Conservation (phyloP, 2,797 vertebrate species). For the Takifugu ocellatus region DNA sequence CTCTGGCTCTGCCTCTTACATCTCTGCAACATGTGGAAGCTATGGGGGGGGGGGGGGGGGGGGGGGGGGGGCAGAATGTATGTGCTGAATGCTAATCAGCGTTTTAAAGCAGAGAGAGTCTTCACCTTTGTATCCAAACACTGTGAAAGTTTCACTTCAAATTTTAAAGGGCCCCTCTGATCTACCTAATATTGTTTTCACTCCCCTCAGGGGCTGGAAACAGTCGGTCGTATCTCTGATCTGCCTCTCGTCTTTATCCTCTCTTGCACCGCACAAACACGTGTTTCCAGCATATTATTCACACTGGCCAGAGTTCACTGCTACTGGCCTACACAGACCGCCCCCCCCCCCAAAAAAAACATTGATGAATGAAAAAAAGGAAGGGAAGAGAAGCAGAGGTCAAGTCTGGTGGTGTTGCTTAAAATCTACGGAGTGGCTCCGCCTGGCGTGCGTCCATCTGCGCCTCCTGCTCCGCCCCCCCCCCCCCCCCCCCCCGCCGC, state of each 20-base stretch:
- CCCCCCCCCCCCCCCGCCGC: conserved; percentile 23
- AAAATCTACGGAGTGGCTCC: conserved; percentile 14
- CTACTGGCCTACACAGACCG: conserved; percentile 19
- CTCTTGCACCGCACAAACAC: conserved; percentile 18
- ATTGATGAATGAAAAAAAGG: conserved; percentile 22
- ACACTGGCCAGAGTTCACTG: conserved; percentile 49
- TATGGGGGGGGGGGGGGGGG: conserved; percentile 69
- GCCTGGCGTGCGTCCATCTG: conserved; percentile 7
- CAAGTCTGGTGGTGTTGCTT: conserved; percentile 5
- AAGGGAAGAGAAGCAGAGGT: conserved; percentile 12
- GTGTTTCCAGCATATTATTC: conserved; percentile 33
- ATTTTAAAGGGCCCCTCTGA: conserved; percentile 69
- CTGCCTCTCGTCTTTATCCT: conserved; percentile 39
- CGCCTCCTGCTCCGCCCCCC: conserved; percentile 23
- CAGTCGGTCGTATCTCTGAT: conserved; percentile 56
- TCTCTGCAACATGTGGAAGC: conserved; percentile 76
- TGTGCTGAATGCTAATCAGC: conserved; percentile 76
- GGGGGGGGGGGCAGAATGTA: conserved; percentile 72
- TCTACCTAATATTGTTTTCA: conserved; percentile 68
- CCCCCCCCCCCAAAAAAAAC: background rate
- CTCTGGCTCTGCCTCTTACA: conserved; percentile 40
- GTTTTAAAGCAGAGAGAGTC: conserved; percentile 66
- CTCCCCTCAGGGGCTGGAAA: conserved; percentile 56
- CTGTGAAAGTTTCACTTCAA: conserved; percentile 72
- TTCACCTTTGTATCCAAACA: conserved; percentile 70